phyloP scores from a whole-genome alignment of 1,140 invertebrate genomes.

The Drosophila kurseongensis region DNA sequence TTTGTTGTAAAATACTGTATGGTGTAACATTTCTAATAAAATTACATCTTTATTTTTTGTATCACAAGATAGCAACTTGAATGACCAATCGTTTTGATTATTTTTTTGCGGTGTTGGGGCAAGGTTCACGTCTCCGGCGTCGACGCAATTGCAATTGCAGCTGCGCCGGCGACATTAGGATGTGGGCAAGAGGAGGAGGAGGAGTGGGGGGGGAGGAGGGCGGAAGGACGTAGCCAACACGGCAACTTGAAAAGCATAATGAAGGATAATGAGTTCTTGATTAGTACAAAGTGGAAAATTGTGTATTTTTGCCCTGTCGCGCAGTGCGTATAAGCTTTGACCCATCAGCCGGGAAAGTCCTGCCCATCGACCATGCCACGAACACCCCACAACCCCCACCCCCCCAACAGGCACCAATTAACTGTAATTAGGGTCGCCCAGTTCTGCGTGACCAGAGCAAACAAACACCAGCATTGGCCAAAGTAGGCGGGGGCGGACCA shows the following conservation, averaged over 20 bases:
- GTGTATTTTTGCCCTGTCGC: slow-evolving; percentile 65
- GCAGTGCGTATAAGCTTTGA: slow-evolving; percentile 36
- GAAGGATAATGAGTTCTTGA: slow-evolving; percentile 77
- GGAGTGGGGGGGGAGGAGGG: neutral
- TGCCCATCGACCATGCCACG: slow-evolving; percentile 3
- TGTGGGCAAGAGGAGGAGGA: neutral
- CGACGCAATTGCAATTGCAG: slow-evolving; percentile 33
- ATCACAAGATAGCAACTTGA: neutral
- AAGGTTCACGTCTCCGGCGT: slow-evolving; percentile 18
- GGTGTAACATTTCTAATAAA: neutral
- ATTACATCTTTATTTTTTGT: no score
- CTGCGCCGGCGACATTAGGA: slow-evolving; percentile 20
- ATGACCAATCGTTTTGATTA: neutral
- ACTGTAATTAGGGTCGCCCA: slow-evolving; percentile 69
- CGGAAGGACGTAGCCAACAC: slow-evolving; percentile 40
- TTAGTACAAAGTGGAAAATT: slow-evolving; percentile 77
- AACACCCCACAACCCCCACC: neutral
- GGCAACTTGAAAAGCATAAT: slow-evolving; percentile 71
- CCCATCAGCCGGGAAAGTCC: neutral
- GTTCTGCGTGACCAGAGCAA: slow-evolving; percentile 39
- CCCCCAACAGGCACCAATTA: slow-evolving; percentile 46
- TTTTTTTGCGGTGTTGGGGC: slow-evolving; percentile 5
- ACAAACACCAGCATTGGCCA: slow-evolving; percentile 17
- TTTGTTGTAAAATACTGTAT: no score
- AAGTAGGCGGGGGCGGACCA: neutral